Conservation (phyloP, 1,140 invertebrate genomes). For the Cydia pomonella region DNA sequence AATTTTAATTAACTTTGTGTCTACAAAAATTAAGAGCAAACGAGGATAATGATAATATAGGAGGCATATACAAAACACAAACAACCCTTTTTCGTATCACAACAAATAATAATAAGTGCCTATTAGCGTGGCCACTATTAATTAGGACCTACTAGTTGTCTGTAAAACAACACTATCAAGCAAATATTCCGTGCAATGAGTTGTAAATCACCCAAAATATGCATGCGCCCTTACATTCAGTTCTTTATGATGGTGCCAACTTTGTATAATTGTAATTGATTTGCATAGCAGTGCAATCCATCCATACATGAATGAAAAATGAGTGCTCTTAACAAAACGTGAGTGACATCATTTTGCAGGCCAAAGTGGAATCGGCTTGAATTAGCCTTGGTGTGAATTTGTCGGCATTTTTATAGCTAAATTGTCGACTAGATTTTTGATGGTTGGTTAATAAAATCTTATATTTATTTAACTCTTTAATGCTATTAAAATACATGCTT, state of each 20-base stretch:
- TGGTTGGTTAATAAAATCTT: no score
- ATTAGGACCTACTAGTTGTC: no score
- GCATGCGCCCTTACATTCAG: conserved; percentile 20
- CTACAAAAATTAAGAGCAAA: no score
- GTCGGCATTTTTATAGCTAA: background rate
- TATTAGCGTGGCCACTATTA: no score
- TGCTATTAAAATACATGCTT: no score
- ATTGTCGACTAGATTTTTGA: no score
- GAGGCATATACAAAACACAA: no score
- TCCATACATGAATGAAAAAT: conserved; percentile 29
- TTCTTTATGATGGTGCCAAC: conserved; percentile 28
- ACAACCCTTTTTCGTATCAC: no score
- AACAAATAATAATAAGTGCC: no score
- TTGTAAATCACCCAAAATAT: background rate
- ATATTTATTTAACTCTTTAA: no score
- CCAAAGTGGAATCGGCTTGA: background rate
- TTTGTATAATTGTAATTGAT: conserved; percentile 33
- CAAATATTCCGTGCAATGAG: background rate
- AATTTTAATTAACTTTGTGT: no score
- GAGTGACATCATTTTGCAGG: conserved; percentile 27
- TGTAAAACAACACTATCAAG: background rate
- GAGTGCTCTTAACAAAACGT: conserved; percentile 1
- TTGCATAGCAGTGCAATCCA: conserved; percentile 28
- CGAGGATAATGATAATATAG: no score
- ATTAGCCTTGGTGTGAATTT: background rate